phyloP scores from a whole-genome alignment of 2,113 vertebrate species.

The Ciconia maguari region DNA sequence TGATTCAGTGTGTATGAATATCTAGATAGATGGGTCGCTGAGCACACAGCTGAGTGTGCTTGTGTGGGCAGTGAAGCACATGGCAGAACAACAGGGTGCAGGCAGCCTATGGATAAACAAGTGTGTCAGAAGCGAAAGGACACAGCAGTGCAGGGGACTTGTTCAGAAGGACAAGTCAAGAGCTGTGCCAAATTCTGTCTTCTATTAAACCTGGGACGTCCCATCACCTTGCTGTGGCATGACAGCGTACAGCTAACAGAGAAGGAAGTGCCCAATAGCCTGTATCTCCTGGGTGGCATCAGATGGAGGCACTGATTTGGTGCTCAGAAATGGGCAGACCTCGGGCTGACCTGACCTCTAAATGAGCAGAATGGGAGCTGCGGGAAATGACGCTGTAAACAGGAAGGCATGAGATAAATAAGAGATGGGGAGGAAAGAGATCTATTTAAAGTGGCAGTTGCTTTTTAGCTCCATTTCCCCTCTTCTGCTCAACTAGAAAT shows the following conservation, averaged over 20 bases:
- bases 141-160: background rate
- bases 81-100: conserved; percentile 19
- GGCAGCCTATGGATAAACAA: background rate
- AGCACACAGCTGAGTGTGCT: conserved; percentile 12
- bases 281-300: background rate
- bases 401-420: conserved; percentile 57
- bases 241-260: background rate
- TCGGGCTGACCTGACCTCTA: conserved; percentile 6
- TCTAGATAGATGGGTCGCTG: conserved; percentile 31
- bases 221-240: background rate
- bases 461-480: background rate
- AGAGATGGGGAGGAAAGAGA: background rate
- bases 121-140: conserved; percentile 40
- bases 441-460: conserved; percentile 15
- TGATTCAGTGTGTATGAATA: conserved; percentile 33
- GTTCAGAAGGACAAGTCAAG: background rate
- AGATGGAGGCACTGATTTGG: background rate
- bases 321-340: background rate
- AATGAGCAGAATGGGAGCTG: background rate
- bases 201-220: background rate
- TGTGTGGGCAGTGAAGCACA: conserved; percentile 41
- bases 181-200: background rate
- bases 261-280: background rate
- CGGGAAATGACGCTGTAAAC: background rate
- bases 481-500: background rate